A percentile compares a stretch with the other conserved stretches of the same genome.
Conservation (phyloP, 2,113 vertebrate genomes). For the Campylomormyrus numenius region DNA sequence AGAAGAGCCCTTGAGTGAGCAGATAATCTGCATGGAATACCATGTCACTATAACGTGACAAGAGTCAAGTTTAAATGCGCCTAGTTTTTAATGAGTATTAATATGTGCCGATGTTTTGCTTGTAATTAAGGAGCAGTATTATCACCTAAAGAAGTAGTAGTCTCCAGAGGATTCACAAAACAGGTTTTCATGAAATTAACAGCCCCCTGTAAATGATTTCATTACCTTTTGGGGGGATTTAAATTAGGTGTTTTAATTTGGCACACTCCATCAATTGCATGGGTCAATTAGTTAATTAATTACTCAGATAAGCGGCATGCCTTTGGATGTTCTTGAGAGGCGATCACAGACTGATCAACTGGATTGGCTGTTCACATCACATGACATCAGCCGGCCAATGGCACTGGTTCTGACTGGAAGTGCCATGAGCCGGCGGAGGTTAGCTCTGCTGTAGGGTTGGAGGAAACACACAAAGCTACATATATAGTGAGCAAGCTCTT, state of each 20-base stretch:
- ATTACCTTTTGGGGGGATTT: conserved; percentile 29
- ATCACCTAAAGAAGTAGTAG: conserved; percentile 25
- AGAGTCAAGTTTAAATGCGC: neutral
- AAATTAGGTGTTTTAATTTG: conserved; percentile 40
- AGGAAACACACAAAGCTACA: neutral
- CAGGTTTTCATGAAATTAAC: conserved; percentile 21
- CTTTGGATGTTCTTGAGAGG: conserved; percentile 22
- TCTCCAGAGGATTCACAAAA: conserved; percentile 13
- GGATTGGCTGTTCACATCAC: neutral
- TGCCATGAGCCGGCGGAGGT: neutral
- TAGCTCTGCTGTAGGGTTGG: neutral
- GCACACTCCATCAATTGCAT: conserved; percentile 8
- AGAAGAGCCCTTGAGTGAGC: neutral
- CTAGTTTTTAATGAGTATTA: conserved; percentile 24
- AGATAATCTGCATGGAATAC: neutral
- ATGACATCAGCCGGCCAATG: neutral
- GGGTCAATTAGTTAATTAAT: conserved; percentile 43
- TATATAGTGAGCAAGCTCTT: neutral
- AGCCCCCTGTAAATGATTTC: conserved; percentile 28
- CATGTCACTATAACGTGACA: neutral
- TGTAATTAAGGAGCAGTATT: conserved; percentile 20
- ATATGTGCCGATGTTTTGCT: conserved; percentile 24
- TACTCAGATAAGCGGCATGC: conserved; percentile 28
- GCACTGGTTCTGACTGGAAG: neutral
- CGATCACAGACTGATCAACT: neutral